Percentiles rank a stretch among this genome's conserved stretches.
Conservation (phyloP, 2,113 vertebrate genomes). For the Bagarius yarrelli region DNA sequence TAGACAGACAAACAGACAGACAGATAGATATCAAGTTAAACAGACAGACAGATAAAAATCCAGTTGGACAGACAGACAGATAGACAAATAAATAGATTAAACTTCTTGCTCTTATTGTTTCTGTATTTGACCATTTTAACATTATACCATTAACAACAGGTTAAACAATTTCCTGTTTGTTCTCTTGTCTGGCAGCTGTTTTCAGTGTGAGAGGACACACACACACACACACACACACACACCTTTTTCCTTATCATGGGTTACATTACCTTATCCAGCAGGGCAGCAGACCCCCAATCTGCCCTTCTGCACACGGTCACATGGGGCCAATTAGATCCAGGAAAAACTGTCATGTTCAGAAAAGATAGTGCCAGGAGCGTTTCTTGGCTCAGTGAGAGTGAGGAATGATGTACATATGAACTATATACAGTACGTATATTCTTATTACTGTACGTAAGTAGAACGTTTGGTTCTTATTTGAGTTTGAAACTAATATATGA, state of each 20-base stretch:
- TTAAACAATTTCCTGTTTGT: neutral
- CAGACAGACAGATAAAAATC: no score
- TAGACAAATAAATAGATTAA: no score
- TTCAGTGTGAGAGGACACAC: neutral
- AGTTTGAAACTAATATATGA: neutral
- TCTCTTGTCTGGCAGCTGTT: neutral
- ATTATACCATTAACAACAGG: neutral
- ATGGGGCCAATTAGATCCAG: neutral
- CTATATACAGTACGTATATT: neutral
- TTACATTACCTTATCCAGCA: constrained; percentile 4
- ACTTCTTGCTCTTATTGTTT: neutral
- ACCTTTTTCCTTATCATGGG: neutral
- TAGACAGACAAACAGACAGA: no score
- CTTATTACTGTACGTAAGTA: neutral
- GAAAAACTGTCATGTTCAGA: neutral
- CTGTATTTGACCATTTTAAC: neutral
- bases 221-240: no score
- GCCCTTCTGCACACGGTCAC: neutral
- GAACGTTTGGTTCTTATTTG: neutral
- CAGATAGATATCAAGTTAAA: no score
- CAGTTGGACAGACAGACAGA: no score
- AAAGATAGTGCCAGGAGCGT: neutral
- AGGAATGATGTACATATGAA: neutral
- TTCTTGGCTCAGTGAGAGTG: neutral
- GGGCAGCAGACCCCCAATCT: neutral